Evolutionary conservation across 2,888 invertebrate genomes (phyloP).

Genomic region (Acronicta leporina): DNA sequence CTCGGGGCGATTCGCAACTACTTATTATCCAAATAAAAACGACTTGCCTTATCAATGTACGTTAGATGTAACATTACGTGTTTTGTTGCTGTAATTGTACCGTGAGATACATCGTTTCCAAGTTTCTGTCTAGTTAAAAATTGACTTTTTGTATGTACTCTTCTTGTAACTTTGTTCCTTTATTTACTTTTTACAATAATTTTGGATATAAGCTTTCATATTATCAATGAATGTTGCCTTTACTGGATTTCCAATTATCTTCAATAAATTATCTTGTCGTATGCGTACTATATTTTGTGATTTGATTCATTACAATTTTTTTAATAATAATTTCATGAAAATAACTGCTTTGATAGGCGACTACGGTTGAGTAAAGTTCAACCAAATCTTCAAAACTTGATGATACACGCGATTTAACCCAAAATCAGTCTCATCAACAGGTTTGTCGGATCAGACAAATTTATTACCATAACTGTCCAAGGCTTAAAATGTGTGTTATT

Average conservation of each 20-base stretch:
- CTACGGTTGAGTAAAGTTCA: neutral
- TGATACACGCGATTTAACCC: slow-evolving; percentile 24
- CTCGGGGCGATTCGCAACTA: slow-evolving; percentile 32
- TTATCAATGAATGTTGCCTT: too few species aligned
- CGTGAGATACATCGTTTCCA: neutral
- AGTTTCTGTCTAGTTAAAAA: neutral
- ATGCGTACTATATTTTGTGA: too few species aligned
- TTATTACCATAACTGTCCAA: slow-evolving; percentile 48
- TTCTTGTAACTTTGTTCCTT: neutral
- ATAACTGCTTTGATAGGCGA: too few species aligned
- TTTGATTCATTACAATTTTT: too few species aligned
- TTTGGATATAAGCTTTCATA: too few species aligned
- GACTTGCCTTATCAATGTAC: slow-evolving; percentile 23
- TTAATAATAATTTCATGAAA: too few species aligned
- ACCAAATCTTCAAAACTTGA: slow-evolving; percentile 5
- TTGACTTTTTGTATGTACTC: neutral
- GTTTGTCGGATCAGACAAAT: slow-evolving; percentile 40
- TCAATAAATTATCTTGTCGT: too few species aligned
- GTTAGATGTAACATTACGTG: slow-evolving; percentile 37
- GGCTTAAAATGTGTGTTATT: slow-evolving; percentile 37
- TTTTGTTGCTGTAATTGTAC: slow-evolving; percentile 14
- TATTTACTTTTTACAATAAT: too few species aligned
- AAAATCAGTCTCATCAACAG: slow-evolving; percentile 35
- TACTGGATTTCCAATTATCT: too few species aligned
- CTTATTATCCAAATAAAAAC: slow-evolving; percentile 31